phyloP scores from a whole-genome alignment of 2,797 vertebrate species.

The Synanceia verrucosa region DNA sequence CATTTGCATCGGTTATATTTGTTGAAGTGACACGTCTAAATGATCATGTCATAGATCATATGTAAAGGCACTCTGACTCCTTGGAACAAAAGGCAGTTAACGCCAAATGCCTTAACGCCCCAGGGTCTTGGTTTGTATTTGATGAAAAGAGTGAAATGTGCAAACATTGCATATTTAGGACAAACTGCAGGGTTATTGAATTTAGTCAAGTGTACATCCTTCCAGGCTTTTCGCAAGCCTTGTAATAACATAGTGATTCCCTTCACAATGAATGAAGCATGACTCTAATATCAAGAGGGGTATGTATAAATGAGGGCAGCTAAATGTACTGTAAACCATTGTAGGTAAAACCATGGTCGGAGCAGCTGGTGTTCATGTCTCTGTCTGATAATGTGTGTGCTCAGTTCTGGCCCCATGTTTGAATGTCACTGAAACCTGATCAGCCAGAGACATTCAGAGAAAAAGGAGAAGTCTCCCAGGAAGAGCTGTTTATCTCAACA shows the following conservation, averaged over 20 bases:
- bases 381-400: slow-evolving; percentile 16
- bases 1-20: not conserved
- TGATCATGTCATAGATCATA: slow-evolving; percentile 28
- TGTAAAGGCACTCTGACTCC: slow-evolving; percentile 34
- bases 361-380: slow-evolving; percentile 12
- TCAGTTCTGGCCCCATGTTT: slow-evolving; percentile 29
- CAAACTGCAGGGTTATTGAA: slow-evolving; percentile 56
- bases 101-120: slow-evolving; percentile 51
- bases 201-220: slow-evolving; percentile 48
- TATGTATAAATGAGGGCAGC: slow-evolving; percentile 6
- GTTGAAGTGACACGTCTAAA: not conserved
- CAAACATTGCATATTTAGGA: slow-evolving; percentile 63
- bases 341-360: not conserved
- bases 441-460: slow-evolving; percentile 44
- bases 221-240: slow-evolving; percentile 53
- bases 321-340: slow-evolving; percentile 18
- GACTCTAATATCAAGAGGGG: slow-evolving; percentile 56
- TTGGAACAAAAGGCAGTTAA: slow-evolving; percentile 53
- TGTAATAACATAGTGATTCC: slow-evolving; percentile 57
- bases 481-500: slow-evolving; percentile 52
- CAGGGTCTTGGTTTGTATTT: slow-evolving; percentile 43
- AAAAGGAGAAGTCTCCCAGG: slow-evolving; percentile 51
- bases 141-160: slow-evolving; percentile 53
- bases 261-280: slow-evolving; percentile 64
- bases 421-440: slow-evolving; percentile 67